Percentiles rank a stretch among this genome's conserved stretches.
These are phyloP conservation scores for Drosophila parthenogenetica DNA, from an alignment of 2,888 invertebrate species.

Conservation along the genomic window DNA sequence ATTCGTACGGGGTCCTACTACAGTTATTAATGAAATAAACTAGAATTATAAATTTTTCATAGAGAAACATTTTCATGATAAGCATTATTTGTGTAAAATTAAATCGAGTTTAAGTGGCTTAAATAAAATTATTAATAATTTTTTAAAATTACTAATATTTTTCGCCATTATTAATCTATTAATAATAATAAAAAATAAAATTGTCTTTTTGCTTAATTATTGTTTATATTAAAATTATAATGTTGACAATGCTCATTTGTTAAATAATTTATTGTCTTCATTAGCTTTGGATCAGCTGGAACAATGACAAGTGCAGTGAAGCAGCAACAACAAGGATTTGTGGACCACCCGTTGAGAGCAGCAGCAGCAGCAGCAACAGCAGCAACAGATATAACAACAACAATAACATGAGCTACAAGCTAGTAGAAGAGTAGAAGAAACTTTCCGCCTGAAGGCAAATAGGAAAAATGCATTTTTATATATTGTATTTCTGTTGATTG, in stretches of 20 bases:
- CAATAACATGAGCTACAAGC: slow-evolving; percentile 30
- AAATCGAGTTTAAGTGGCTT: too few relatives aligned
- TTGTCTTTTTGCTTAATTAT: too few relatives aligned
- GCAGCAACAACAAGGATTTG: slow-evolving; percentile 45
- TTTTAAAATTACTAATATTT: too few relatives aligned
- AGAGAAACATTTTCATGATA: too few relatives aligned
- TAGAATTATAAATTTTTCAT: too few relatives aligned
- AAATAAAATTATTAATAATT: too few relatives aligned
- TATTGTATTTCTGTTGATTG: slow-evolving; percentile 63
- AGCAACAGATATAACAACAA: slow-evolving; percentile 16
- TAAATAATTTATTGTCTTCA: slow-evolving; percentile 35
- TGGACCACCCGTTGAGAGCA: slow-evolving; percentile 58
- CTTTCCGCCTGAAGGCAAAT: slow-evolving; percentile 61
- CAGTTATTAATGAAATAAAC: too few relatives aligned
- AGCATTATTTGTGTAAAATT: too few relatives aligned
- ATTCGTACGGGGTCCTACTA: too few relatives aligned
- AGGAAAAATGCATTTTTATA: slow-evolving; percentile 51
- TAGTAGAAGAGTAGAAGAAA: slow-evolving; percentile 8
- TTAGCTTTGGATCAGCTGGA: slow-evolving; percentile 41
- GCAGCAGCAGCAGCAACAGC: slow-evolving; percentile 28
- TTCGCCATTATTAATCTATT: too few relatives aligned
- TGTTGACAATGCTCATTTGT: slow-evolving; percentile 16
- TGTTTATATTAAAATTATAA: too few relatives aligned
- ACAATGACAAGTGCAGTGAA: slow-evolving; percentile 40
- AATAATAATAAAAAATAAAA: too few relatives aligned